Evolutionary conservation across 1,140 invertebrate species (phyloP), one percentile per base, ranked within the genome.

Genomic region (Trinorchestia longiramus): DNA sequence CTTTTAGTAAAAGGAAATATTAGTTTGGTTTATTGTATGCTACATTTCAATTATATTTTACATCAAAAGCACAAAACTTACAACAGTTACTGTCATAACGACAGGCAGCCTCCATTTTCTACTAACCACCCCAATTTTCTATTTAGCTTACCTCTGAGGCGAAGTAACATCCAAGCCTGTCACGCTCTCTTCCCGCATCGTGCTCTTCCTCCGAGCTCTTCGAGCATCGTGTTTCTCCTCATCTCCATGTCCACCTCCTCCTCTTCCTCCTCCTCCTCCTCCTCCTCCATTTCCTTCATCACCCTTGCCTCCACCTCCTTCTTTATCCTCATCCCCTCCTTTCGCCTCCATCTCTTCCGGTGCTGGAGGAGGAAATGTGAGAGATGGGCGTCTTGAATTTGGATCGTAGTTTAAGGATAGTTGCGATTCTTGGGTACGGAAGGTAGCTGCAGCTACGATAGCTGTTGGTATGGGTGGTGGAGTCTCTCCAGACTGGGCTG

Each of bases 171-270:
- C 96, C 43, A 96, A 95, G 15, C 92, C 92, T 11, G 92, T 43
- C 43, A 94, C 92, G 44, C 92, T 94, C 92, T 94, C 92, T 94
- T 94, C 92, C 47, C 92, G 41, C 92, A 94, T 45, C 43, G 92
- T 94, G 87, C 92, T 57, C 95, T 95, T 95, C 53, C 77, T 47
- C 98, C 98, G 15, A 98, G 98, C 90, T 98, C 98, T 17, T 98
- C 98, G 98, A 98, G 98, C 8, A n/a, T 45, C 92, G 43, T 47
- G 1, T 97, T 97, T 97, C 11, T 90, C 88, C 36, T 95, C 96
- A 23, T 87, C 95, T 19, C 42, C 95, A 41, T 53, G 95, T 17
- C 92, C 43, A 3, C 43, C 43, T 92, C 90, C 90, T 36, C 41
- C 42, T 1, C 41, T 42, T 92, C 41, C 43, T 92, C 95, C 96